Evolutionary conservation across 2,888 invertebrate genomes (phyloP).

Genomic region (Tupiocoris notatus): DNA sequence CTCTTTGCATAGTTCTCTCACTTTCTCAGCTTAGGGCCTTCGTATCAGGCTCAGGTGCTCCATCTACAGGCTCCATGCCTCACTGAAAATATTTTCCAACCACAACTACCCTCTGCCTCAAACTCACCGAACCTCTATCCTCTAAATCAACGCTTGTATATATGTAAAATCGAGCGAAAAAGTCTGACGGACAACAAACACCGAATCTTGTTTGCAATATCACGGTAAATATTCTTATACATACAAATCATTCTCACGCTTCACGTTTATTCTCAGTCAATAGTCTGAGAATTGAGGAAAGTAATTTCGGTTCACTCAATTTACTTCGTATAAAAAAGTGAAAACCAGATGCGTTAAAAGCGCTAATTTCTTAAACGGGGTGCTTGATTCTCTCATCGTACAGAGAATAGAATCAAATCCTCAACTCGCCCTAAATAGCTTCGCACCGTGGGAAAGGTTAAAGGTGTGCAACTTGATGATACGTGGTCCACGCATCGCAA

Average conservation of each 20-base stretch:
- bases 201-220: background rate
- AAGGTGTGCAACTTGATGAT: background rate
- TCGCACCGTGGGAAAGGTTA: background rate
- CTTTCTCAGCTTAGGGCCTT: background rate
- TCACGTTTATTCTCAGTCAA: too few relatives aligned
- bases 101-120: background rate
- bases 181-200: background rate
- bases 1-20: background rate
- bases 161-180: background rate
- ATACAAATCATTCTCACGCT: background rate
- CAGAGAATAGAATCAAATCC: too few relatives aligned
- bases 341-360: too few relatives aligned
- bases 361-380: too few relatives aligned
- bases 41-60: background rate
- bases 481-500: background rate
- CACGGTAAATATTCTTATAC: background rate
- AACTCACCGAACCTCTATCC: background rate
- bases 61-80: background rate
- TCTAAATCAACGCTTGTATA: background rate
- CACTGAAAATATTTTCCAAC: background rate
- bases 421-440: background rate
- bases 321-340: too few relatives aligned
- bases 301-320: too few relatives aligned
- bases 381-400: too few relatives aligned
- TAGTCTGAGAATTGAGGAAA: too few relatives aligned